Base-by-base conservation (phyloP, 2,113 vertebrate species). In the Tympanuchus pallidicinctus region DNA sequence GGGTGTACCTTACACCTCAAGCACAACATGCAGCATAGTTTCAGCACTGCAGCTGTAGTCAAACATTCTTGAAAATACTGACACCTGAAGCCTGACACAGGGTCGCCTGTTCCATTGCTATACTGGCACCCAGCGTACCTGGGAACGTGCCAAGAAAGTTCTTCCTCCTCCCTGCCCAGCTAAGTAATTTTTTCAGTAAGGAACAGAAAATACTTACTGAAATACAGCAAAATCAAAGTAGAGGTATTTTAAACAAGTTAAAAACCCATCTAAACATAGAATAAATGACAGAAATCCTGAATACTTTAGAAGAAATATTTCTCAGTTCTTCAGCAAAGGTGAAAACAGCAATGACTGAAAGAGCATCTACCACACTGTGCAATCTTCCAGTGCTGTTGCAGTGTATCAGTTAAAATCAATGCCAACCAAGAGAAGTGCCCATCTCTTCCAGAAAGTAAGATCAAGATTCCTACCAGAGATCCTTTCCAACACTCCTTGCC, bases 381-480 rank as follows among this genome's bases (percentile, higher is more conserved):
- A 47, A 25, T 1, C 5, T 42, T 95, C 87, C 52, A 54, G n/a
- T 30, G 76, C 72, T 13, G 16, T 32, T 38, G 12, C 40, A 79
- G 47, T 30, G 88, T 94, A 90, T 40, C 54, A 94, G 85, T 57
- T 90, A 57, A 94, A 96, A 48, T 87, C 76, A 59, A 32, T 74
- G 71, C 79, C 63, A 48, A 45, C 34, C 4, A 43, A 81, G 67
- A 93, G 95, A 86, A 82, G n/a, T 7, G 77, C 18, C 10, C 4
- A 0, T 16, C 85, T 82, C 34, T 38, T 95, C 54, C 54, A 77
- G 84, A 84, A 89, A 65, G 18, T 85, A 69, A 86, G 76, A 28
- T 92, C 34, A 59, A 57, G 34, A 48, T 66, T 82, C 57, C 14
- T 85, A 81, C 50, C 38, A 67, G 21, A 96, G 54, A 88, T 65